phyloP scores from a whole-genome alignment of 1,140 invertebrate genomes.

The Lethrus apterus region DNA sequence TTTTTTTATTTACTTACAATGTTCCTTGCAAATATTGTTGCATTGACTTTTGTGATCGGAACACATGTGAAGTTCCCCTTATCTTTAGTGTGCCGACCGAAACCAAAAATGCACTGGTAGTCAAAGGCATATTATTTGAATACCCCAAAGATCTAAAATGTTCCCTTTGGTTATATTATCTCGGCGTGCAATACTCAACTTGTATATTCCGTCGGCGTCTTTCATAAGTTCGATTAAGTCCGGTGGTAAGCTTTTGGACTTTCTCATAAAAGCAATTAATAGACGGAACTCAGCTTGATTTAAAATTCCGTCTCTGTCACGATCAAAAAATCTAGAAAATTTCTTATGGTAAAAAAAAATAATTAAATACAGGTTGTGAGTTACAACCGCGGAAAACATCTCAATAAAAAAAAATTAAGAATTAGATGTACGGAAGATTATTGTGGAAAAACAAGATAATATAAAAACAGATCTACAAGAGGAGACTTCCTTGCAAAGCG shows the following conservation, averaged over 20 bases:
- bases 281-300: conserved; percentile 29
- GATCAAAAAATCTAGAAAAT: conserved; percentile 30
- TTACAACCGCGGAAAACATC: too few species aligned
- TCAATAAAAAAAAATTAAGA: too few species aligned
- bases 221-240: conserved; percentile 25
- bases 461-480: too few species aligned
- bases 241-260: conserved; percentile 24
- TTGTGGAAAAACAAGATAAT: too few species aligned
- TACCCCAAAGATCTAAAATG: conserved; percentile 34
- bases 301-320: conserved; percentile 26
- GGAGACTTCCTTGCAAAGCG: too few species aligned
- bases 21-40: conserved; percentile 26
- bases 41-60: conserved; percentile 29
- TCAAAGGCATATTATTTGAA: conserved; percentile 33
- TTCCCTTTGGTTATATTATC: background rate
- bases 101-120: conserved; percentile 39
- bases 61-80: conserved; percentile 41
- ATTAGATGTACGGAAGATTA: too few species aligned
- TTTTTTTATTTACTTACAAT: conserved; percentile 19
- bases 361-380: too few species aligned
- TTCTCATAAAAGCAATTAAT: conserved; percentile 24
- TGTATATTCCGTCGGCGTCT: conserved; percentile 28
- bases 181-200: conserved; percentile 9
- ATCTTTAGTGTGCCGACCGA: conserved; percentile 40
- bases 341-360: background rate